Percentiles rank a stretch among this genome's conserved stretches.
Conservation (phyloP, 1,140 invertebrate genomes). For the Drosophila neocordata region DNA sequence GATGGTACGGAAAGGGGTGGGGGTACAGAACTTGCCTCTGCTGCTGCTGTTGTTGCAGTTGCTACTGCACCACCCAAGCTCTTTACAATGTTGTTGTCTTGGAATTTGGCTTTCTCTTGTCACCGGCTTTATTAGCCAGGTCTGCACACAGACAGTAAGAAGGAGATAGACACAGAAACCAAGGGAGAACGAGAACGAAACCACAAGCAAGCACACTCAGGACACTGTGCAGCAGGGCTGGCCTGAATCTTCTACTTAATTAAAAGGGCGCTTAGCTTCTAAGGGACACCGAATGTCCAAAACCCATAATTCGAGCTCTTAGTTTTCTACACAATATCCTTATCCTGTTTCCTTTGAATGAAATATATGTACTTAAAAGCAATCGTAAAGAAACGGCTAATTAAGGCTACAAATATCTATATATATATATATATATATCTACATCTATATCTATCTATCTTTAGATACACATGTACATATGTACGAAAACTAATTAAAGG, state of each 20-base stretch:
- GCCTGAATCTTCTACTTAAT: background rate
- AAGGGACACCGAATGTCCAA: too few species aligned
- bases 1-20: background rate
- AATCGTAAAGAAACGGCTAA: too few species aligned
- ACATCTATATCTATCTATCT: too few species aligned
- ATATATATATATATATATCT: too few species aligned
- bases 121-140: constrained; percentile 78
- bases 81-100: constrained; percentile 72
- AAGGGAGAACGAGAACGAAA: background rate
- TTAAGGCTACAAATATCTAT: too few species aligned
- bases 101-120: constrained; percentile 78
- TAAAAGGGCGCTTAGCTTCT: background rate
- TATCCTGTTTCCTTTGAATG: too few species aligned
- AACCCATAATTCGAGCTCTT: too few species aligned
- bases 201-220: background rate
- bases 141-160: constrained; percentile 42
- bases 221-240: background rate
- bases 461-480: too few species aligned
- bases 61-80: constrained; percentile 52
- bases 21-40: background rate
- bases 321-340: too few species aligned
- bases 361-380: too few species aligned
- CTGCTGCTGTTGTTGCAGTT: background rate
- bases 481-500: too few species aligned
- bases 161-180: background rate